These are phyloP conservation scores for Idaea straminata DNA, from an alignment of 2,888 invertebrate species.

Conservation along the genomic window DNA sequence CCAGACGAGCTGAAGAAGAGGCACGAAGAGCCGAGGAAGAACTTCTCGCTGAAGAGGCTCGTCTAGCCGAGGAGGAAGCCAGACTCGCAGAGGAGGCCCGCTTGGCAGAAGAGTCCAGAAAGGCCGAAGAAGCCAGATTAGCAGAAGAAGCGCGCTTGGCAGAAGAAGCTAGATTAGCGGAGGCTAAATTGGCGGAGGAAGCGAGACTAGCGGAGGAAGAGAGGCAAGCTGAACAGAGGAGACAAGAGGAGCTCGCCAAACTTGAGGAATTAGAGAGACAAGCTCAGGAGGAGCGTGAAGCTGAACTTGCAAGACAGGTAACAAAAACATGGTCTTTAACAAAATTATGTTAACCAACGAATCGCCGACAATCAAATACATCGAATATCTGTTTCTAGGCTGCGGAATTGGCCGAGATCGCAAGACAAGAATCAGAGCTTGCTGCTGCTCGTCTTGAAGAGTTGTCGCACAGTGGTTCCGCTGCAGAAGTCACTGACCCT, in stretches of 20 bases:
- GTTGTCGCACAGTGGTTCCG: constrained; percentile 66
- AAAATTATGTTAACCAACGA: not conserved
- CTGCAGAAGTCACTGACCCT: constrained; percentile 58
- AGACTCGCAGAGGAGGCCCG: constrained; percentile 60
- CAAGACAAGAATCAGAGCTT: constrained; percentile 79
- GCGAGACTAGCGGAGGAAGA: constrained; percentile 73
- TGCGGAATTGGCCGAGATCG: constrained; percentile 84
- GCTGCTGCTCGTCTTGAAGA: constrained; percentile 82
- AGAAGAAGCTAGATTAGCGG: constrained; percentile 62
- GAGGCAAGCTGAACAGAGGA: constrained; percentile 72
- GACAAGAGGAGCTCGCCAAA: constrained; percentile 77
- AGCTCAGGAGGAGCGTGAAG: constrained; percentile 83
- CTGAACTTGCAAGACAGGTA: constrained; percentile 84
- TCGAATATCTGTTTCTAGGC: constrained; percentile 62
- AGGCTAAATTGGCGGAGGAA: constrained; percentile 62
- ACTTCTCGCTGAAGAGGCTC: constrained; percentile 65
- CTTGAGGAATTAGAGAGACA: constrained; percentile 81
- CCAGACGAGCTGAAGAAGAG: constrained; percentile 72
- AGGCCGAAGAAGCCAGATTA: constrained; percentile 58
- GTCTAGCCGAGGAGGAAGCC: constrained; percentile 56
- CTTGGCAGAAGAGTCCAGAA: constrained; percentile 55
- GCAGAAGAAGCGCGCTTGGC: constrained; percentile 69
- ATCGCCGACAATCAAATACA: not conserved
- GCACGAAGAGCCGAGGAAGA: constrained; percentile 69
- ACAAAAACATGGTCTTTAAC: constrained; percentile 2